A percentile compares a stretch with the other conserved stretches of the same genome.
These are phyloP conservation scores for Temnothorax rugatulus DNA, from an alignment of 2,888 invertebrate species.

Conservation along the genomic window DNA sequence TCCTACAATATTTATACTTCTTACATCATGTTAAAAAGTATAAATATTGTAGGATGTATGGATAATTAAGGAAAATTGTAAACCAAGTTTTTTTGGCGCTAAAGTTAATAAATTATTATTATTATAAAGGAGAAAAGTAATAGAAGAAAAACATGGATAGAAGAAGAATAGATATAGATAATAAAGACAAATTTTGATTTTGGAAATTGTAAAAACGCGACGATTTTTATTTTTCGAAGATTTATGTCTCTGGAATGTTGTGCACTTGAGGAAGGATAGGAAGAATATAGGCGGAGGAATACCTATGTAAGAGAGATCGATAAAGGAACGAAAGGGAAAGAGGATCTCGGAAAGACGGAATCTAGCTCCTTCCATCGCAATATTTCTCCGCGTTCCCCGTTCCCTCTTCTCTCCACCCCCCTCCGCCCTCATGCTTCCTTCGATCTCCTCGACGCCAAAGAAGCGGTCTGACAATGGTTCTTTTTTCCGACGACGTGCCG, in stretches of 20 bases:
- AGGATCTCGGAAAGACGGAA: background rate
- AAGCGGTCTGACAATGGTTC: constrained; percentile 42
- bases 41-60: too few relatives aligned
- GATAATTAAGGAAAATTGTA: too few relatives aligned
- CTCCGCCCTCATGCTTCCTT: background rate
- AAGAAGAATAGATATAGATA: background rate
- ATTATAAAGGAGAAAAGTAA: background rate
- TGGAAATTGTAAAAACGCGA: background rate
- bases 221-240: background rate
- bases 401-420: background rate
- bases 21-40: too few relatives aligned
- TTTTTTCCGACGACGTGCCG: constrained; percentile 51
- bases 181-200: background rate
- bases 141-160: background rate
- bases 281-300: background rate
- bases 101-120: too few relatives aligned
- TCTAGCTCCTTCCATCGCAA: background rate
- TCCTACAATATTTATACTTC: too few relatives aligned
- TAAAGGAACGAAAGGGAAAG: constrained; percentile 11
- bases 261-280: background rate
- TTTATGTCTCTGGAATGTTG: background rate
- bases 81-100: too few relatives aligned
- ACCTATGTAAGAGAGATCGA: background rate
- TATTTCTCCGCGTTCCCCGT: background rate
- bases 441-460: constrained; percentile 11